These are phyloP conservation scores for Hippoglossus hippoglossus DNA, from an alignment of 2,797 vertebrate species.

Conservation along the genomic window DNA sequence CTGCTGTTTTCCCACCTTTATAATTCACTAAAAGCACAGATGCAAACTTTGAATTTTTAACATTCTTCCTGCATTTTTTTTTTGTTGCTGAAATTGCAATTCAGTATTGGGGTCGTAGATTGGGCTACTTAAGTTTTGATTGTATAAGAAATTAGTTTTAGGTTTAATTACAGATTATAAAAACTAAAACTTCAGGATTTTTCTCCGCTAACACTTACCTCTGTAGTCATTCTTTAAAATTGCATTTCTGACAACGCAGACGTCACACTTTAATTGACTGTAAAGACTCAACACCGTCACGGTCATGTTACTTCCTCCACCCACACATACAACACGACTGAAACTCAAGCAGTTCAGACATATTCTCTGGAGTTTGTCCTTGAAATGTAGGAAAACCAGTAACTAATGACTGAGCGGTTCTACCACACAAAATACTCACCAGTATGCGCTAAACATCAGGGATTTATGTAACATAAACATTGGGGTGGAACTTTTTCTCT, in stretches of 20 bases:
- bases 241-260: conserved; percentile 3
- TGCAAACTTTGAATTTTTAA: neutral
- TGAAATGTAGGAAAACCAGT: conserved; percentile 11
- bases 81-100: too few relatives aligned
- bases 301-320: conserved; percentile 18
- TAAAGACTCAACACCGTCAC: conserved; percentile 21
- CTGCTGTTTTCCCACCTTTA: too few relatives aligned
- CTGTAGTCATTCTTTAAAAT: neutral
- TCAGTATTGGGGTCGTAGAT: too few relatives aligned
- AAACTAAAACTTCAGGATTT: too few relatives aligned
- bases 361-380: neutral
- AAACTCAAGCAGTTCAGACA: neutral
- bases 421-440: conserved; percentile 5
- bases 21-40: too few relatives aligned
- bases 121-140: too few relatives aligned
- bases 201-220: neutral
- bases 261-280: conserved; percentile 24
- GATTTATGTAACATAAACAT: conserved; percentile 26
- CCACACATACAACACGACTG: conserved; percentile 17
- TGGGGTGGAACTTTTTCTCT: conserved; percentile 15
- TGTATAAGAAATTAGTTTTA: too few relatives aligned
- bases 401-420: conserved; percentile 2
- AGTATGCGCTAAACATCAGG: conserved; percentile 8
- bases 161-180: too few relatives aligned
- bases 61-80: neutral